Percentiles rank a stretch among this genome's conserved stretches.
phyloP scores from a whole-genome alignment of 2,797 vertebrate genomes.

The Sarcophilus harrisii region DNA sequence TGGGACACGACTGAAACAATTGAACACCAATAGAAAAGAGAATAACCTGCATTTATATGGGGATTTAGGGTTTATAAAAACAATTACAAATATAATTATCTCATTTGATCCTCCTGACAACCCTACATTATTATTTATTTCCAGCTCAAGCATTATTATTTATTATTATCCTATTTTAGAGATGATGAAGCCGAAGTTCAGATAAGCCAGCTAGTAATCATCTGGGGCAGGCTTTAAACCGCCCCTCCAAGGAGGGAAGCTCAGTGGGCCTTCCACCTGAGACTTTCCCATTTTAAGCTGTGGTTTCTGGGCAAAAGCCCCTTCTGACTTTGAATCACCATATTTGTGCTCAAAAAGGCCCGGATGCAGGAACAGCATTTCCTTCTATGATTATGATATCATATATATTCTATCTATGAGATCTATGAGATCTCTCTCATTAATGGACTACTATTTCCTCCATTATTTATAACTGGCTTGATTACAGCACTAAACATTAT shows the following conservation, averaged over 20 bases:
- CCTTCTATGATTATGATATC: too few relatives aligned
- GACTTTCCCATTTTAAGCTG: too few relatives aligned
- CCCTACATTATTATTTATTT: too few relatives aligned
- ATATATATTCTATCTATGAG: too few relatives aligned
- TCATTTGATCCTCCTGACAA: background rate
- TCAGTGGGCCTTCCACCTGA: background rate
- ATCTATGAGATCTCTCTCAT: too few relatives aligned
- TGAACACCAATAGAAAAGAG: background rate
- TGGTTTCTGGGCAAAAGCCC: background rate
- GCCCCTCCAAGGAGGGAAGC: background rate
- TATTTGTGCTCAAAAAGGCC: background rate
- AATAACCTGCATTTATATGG: background rate
- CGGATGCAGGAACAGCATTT: too few relatives aligned
- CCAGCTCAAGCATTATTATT: too few relatives aligned
- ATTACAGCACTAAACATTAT: too few relatives aligned
- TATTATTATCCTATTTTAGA: background rate
- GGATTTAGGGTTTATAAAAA: background rate
- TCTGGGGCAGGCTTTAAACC: background rate
- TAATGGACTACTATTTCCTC: too few relatives aligned
- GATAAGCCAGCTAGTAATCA: background rate
- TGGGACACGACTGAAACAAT: background rate
- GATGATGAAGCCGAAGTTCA: background rate
- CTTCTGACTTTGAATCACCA: background rate
- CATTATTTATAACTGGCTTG: too few relatives aligned
- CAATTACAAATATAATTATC: background rate